Conservation (phyloP, 2,888 invertebrate species). For the Heliconius hortense region DNA sequence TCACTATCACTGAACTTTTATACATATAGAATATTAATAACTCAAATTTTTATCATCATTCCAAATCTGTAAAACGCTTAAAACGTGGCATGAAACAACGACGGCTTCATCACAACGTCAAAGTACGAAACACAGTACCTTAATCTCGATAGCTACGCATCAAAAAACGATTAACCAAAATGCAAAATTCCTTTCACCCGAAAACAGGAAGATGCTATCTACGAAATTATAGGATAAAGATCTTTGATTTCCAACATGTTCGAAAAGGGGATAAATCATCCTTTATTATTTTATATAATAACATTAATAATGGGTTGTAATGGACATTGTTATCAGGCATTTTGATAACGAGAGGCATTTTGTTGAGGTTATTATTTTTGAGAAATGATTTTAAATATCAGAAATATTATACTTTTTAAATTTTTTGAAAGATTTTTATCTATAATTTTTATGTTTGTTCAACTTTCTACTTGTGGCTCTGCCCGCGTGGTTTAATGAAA, state of each 20-base stretch:
- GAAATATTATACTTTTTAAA: neutral
- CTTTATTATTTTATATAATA: constrained; percentile 9
- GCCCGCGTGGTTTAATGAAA: too few relatives aligned
- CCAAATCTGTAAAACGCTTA: neutral
- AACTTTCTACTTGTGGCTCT: too few relatives aligned
- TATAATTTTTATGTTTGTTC: neutral
- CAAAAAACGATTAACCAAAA: constrained; percentile 48
- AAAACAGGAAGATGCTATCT: constrained; percentile 42
- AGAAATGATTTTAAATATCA: neutral
- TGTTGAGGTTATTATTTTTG: constrained; percentile 14
- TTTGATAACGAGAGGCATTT: neutral
- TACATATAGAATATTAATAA: neutral
- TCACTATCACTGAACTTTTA: neutral
- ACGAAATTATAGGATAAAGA: constrained; percentile 41
- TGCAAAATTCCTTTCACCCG: constrained; percentile 43
- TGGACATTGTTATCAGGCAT: neutral
- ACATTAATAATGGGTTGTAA: constrained; percentile 14
- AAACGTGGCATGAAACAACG: constrained; percentile 29
- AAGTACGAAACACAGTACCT: constrained; percentile 42
- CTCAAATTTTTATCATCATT: neutral
- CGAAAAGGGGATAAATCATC: constrained; percentile 7
- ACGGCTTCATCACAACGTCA: constrained; percentile 10
- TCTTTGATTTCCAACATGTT: constrained; percentile 24
- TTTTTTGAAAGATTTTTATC: neutral
- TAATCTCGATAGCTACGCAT: constrained; percentile 47